Base-by-base conservation (phyloP, 2,113 vertebrate species). In the Motacilla tschutschensis region DNA sequence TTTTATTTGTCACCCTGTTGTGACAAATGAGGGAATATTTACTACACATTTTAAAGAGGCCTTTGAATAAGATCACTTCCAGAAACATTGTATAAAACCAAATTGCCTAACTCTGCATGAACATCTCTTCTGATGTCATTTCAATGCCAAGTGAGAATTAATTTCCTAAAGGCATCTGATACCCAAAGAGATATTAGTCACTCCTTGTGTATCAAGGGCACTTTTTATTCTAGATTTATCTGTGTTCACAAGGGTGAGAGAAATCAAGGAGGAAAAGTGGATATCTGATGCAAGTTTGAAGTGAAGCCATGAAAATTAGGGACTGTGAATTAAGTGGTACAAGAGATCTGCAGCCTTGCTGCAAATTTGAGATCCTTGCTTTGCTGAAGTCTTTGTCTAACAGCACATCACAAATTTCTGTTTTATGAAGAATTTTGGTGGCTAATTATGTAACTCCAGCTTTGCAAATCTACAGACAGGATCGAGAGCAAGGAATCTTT, bases 81-180 rank as follows among this genome's bases (percentile, higher is more conserved):
- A 50, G 73, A 51, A 78, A 24, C 73, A n/a, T 2, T 43, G 36
- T 48, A 3, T 75, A 33, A 89, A 85, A 36, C 40, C 29, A 46
- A 64, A 79, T 83, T 62, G 79, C 38, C 4, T 50, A 83, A 65
- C 54, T 67, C 77, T 78, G 62, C 13, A 0, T 59, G 66, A 91
- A 29, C 25, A 1, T 21, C 55, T 67, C 70, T 79, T 80, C 63
- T 69, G 80, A 67, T 93, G 63, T 79, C 33, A 33, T 70, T 76
- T 83, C 41, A 57, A 53, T 90, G 81, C 74, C 92, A 88, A 89
- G 24, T 62, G 81, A 88, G 93, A 91, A 91, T 90, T 93, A 40
- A 83, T 91, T 81, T 91, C 78, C 90, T 82, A 51, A 70, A 86
- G 71, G 83, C 86, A 48, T 69, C 66, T 55, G 71, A 86, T 89